Base-by-base conservation (phyloP, 1,140 invertebrate genomes). In the Tribolium madens region DNA sequence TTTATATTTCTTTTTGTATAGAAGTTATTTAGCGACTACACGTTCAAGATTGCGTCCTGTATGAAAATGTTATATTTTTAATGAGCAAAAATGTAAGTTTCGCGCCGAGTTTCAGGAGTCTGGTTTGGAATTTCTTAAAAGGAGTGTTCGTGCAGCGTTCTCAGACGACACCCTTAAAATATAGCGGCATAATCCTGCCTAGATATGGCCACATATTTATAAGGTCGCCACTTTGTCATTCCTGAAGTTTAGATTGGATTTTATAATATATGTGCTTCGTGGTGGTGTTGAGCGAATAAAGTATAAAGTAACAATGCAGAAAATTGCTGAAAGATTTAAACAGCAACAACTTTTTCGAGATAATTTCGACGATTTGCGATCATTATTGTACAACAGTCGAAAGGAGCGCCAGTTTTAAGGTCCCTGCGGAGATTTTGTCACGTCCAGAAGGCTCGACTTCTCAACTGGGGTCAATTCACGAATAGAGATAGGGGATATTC, bases 351-450 rank as follows among this genome's bases (percentile, higher is more conserved):
- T 26, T 12, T 3, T 64, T 60, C 21, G 26, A n/a, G 21, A 13
- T 64, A 64, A 64, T 64, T 64, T 14, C 14, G 26, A 14, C 57
- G 57, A 60, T 60, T 60, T 60, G 53, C 53, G 53, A 64, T 64
- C 26, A 64, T 64, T 64, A 60, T 26, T 31, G 18, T 3, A n/a
- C n/a, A n/a, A n/a, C n/a, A n/a, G n/a, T 6, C 3, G 17, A 31
- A 26, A 60, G 47, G 52, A 75, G 72, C 42, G 46, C 46, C 73
- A 52, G 68, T 73, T 79, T 80, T 81, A 80, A 81, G 80, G 77
- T 85, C 84, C 84, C 84, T 75, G 80, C 80, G 84, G 84, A 85
- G 84, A 84, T 85, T 85, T 85, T 85, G 84, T 85, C 84, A 85
- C 84, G 84, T 85, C 81, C 83, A 77, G 78, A 57, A 77, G 78